Percentiles rank a stretch among this genome's conserved stretches.
phyloP scores from a whole-genome alignment of 2,888 invertebrate genomes.

The Ennomos fuscantarius region DNA sequence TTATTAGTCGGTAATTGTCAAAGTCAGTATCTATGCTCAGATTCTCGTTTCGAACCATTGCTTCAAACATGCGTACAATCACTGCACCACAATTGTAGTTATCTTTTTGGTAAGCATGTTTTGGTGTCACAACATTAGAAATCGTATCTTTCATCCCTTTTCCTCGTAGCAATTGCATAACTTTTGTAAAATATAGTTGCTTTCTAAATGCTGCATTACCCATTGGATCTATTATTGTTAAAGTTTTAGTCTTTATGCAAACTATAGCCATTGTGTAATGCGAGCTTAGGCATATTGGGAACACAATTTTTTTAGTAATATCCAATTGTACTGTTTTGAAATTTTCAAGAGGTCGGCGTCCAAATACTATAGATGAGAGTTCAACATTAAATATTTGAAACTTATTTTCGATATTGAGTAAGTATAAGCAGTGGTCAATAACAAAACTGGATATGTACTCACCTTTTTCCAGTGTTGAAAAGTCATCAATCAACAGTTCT shows the following conservation, averaged over 20 bases:
- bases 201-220: conserved; percentile 1
- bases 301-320: conserved; percentile 1
- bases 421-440: conserved; percentile 4
- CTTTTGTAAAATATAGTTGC: conserved; percentile 1
- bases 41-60: too few species aligned
- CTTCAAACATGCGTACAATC: too few species aligned
- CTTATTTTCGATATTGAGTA: background rate
- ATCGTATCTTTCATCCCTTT: background rate
- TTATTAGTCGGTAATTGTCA: too few species aligned
- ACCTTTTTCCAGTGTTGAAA: background rate
- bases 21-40: too few species aligned
- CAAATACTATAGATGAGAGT: conserved; percentile 7
- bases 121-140: too few species aligned
- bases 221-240: conserved; percentile 8
- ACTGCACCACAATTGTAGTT: too few species aligned
- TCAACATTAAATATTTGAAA: conserved; percentile 7
- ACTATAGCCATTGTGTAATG: conserved; percentile 7
- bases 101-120: too few species aligned
- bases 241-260: background rate
- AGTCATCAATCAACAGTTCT: background rate
- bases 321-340: background rate
- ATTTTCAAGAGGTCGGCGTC: background rate
- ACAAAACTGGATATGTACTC: conserved; percentile 5
- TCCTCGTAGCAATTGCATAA: conserved; percentile 1
- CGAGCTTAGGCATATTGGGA: conserved; percentile 1